Evolutionary conservation across 1,140 invertebrate species (phyloP).

Genomic region (Bombus confusus): DNA sequence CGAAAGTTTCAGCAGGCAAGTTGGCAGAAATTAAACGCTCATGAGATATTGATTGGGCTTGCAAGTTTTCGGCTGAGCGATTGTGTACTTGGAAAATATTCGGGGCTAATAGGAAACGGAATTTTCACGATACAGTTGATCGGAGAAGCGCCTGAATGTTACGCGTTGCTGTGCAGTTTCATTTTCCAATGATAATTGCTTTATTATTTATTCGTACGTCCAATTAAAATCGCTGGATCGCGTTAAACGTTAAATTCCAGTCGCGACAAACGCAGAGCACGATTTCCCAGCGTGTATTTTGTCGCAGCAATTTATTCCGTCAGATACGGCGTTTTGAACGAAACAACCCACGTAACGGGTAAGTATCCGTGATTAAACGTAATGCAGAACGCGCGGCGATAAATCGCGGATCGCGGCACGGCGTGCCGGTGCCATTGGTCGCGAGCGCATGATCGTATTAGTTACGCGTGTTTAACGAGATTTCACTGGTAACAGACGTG

Average conservation of each 20-base stretch:
- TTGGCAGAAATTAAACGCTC: conserved; percentile 5
- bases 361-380: conserved; percentile 13
- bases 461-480: conserved; percentile 23
- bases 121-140: neutral
- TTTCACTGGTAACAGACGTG: conserved; percentile 3
- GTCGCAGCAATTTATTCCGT: neutral
- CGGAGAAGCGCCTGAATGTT: too few species aligned
- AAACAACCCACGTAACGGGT: too few species aligned
- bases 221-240: neutral
- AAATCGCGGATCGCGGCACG: neutral
- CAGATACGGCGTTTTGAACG: neutral
- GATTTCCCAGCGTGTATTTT: neutral
- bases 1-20: neutral
- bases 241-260: neutral
- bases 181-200: neutral
- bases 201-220: neutral
- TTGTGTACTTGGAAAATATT: neutral
- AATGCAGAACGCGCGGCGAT: neutral
- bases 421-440: neutral
- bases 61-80: neutral
- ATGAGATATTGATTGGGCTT: conserved; percentile 9
- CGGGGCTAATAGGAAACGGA: neutral
- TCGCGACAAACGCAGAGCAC: neutral
- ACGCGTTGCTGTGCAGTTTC: neutral
- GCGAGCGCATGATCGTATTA: neutral